phyloP scores from a whole-genome alignment of 2,888 invertebrate species.

The Patella depressa region DNA sequence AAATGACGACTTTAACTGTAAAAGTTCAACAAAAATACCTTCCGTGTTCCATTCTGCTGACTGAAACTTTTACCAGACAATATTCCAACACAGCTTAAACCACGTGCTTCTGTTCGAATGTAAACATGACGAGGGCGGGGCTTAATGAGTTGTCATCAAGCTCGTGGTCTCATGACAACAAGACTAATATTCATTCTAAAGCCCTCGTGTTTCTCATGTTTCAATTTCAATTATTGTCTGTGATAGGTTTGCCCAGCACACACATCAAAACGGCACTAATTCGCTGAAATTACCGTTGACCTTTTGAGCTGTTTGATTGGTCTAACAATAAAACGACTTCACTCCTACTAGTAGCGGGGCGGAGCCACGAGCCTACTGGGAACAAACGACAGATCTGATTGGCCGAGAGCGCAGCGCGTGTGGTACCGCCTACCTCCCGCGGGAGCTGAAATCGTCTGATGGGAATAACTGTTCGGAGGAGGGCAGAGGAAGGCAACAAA shows the following conservation, averaged over 20 bases:
- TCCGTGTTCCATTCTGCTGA: too few relatives aligned
- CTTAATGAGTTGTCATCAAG: conserved; percentile 16
- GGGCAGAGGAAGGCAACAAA: conserved; percentile 64
- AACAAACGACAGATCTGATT: conserved; percentile 35
- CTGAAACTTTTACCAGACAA: not conserved
- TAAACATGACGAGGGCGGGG: conserved; percentile 24
- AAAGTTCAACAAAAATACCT: too few relatives aligned
- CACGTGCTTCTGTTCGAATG: conserved; percentile 24
- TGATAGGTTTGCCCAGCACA: conserved; percentile 17
- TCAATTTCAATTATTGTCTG: conserved; percentile 37
- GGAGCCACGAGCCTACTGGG: conserved; percentile 29
- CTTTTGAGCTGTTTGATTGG: conserved; percentile 46
- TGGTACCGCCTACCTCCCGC: conserved; percentile 33
- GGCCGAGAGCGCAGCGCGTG: conserved; percentile 34
- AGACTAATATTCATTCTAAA: conserved; percentile 7
- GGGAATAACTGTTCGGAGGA: conserved; percentile 42
- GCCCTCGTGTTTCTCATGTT: conserved; percentile 20
- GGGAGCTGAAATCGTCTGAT: conserved; percentile 39
- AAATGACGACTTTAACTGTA: too few relatives aligned
- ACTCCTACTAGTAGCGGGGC: conserved; percentile 35
- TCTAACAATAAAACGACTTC: conserved; percentile 30
- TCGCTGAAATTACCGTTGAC: conserved; percentile 42
- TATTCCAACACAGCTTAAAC: conserved; percentile 17
- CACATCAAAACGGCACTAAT: conserved; percentile 40
- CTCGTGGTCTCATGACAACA: conserved; percentile 11